phyloP scores from a whole-genome alignment of 2,888 invertebrate species.

The Conus canariensis region DNA sequence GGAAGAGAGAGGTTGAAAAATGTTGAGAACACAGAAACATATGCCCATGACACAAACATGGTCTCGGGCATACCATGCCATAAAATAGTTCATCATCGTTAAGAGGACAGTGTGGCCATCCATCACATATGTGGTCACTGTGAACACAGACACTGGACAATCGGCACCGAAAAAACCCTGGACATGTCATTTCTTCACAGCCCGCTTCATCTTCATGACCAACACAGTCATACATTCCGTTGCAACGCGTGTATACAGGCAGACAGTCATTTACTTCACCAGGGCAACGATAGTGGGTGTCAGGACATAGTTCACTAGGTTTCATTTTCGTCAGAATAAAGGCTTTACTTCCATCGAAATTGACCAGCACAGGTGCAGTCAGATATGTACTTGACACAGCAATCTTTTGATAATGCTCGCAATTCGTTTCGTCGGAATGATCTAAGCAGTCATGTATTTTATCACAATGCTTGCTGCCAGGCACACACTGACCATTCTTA shows the following conservation, averaged over 20 bases:
- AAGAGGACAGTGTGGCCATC: conserved; percentile 14
- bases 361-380: not conserved
- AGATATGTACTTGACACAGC: not conserved
- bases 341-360: not conserved
- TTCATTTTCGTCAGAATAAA: not conserved
- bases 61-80: not conserved
- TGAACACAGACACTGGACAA: conserved; percentile 16
- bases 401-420: not conserved
- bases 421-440: not conserved
- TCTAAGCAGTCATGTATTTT: not conserved
- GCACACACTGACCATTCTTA: conserved; percentile 25
- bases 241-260: conserved; percentile 15
- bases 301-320: not conserved
- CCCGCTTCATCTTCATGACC: conserved; percentile 1
- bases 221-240: not conserved
- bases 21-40: not conserved
- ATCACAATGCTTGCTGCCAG: not conserved
- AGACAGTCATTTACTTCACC: not conserved
- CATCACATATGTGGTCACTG: conserved; percentile 9
- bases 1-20: not conserved
- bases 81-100: not conserved
- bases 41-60: conserved; percentile 6
- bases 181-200: not conserved
- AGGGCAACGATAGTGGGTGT: not conserved
- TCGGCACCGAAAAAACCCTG: conserved; percentile 9